Base-by-base conservation (phyloP, 2,113 vertebrate species). In the Prochilodus magdalenae region DNA sequence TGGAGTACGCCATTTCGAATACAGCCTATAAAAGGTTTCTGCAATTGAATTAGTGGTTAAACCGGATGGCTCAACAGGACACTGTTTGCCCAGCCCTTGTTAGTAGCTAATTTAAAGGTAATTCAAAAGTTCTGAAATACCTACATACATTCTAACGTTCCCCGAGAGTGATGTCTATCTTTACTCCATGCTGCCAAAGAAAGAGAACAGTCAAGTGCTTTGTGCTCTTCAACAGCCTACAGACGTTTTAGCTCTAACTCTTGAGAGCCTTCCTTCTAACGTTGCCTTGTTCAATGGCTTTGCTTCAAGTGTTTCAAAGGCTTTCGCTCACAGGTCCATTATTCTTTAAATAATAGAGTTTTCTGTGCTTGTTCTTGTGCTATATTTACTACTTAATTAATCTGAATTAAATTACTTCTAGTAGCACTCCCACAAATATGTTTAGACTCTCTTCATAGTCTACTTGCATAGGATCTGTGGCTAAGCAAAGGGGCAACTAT, bases 381-480 rank as follows among this genome's bases (percentile, higher is more conserved):
- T 83, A 84, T 74, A 77, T 16, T 71, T 8, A 4, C 18, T 20
- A 26, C 14, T 36, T 40, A 27, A 30, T 1, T 22, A 0, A 3
- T 16, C 27, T 6, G 36, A 4, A 55, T 70, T 70, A 57, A 55
- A 59, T 69, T 44, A 59, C 29, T 4, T 44, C 24, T 65, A 51
- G 26, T 40, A 59, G 29, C 51, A 29, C 12, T 65, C 70, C 77
- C 10, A 55, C 60, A 60, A 24, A 36, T 63, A 33, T 0, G 57
- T 51, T 51, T 80, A 59, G 65, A 73, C 60, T 40, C 44, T 7
- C n/a, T 60, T 55, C 22, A 72, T 36, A 55, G 84, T 67, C 75
- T 71, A 30, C 88, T 91, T 92, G 89, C 87, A 91, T 92, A 92
- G 89, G 87, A 77, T 90, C 89, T 74, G 70, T 85, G 75, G 26